phyloP scores from a whole-genome alignment of 2,888 invertebrate species.

The Trissolcus japonicus region DNA sequence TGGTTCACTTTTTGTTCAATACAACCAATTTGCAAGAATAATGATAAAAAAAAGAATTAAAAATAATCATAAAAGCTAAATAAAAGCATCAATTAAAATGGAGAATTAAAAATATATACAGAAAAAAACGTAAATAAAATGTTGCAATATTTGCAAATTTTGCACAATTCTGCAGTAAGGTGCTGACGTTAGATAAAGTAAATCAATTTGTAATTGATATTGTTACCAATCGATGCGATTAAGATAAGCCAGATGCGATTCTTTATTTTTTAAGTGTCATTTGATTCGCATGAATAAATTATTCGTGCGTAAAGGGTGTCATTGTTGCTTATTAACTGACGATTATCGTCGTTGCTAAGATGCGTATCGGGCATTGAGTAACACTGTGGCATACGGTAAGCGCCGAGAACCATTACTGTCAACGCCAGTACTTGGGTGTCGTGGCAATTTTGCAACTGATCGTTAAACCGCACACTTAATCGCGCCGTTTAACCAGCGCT shows the following conservation, averaged over 20 bases:
- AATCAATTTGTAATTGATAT: conserved; percentile 43
- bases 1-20: background rate
- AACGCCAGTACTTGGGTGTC: conserved; percentile 50
- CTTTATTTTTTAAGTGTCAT: conserved; percentile 8
- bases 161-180: too few species aligned
- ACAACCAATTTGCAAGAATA: background rate
- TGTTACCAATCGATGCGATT: conserved; percentile 36
- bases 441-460: conserved; percentile 51
- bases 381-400: conserved; percentile 40
- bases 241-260: conserved; percentile 15
- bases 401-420: conserved; percentile 55
- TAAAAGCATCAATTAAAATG: background rate
- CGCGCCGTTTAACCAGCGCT: conserved; percentile 59
- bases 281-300: conserved; percentile 43
- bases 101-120: background rate
- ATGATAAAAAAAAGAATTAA: background rate
- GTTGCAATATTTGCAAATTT: too few species aligned
- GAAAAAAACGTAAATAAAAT: background rate
- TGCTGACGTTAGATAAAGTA: conserved; percentile 13
- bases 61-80: too few species aligned
- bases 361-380: conserved; percentile 56
- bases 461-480: conserved; percentile 60
- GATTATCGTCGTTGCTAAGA: conserved; percentile 42
- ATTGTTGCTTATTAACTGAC: conserved; percentile 49
- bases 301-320: conserved; percentile 27